phyloP scores from a whole-genome alignment of 2,888 invertebrate genomes.

The Acrobasis consociella region DNA sequence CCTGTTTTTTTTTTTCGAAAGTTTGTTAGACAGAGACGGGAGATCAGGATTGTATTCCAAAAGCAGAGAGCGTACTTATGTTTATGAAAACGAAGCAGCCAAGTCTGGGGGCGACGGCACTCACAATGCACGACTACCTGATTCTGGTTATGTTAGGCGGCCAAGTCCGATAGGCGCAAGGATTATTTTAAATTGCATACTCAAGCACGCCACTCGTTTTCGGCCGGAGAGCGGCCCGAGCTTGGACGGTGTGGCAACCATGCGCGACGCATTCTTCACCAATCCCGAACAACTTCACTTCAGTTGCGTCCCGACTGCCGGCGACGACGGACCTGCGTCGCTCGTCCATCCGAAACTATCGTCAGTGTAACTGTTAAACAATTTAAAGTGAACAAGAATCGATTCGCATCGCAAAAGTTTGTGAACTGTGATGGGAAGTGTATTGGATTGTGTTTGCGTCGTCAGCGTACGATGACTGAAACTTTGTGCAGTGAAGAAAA shows the following conservation, averaged over 20 bases:
- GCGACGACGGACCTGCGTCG: slow-evolving; percentile 61
- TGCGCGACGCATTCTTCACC: slow-evolving; percentile 81
- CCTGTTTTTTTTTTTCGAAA: slow-evolving; percentile 70
- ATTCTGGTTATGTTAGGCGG: slow-evolving; percentile 74
- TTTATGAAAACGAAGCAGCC: slow-evolving; percentile 64
- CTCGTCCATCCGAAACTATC: slow-evolving; percentile 62
- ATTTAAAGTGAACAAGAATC: slow-evolving; percentile 64
- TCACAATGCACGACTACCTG: slow-evolving; percentile 77
- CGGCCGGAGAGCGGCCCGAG: slow-evolving; percentile 63
- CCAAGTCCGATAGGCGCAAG: slow-evolving; percentile 51
- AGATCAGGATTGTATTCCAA: slow-evolving; percentile 59
- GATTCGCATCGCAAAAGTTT: slow-evolving; percentile 48
- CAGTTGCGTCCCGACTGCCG: slow-evolving; percentile 71
- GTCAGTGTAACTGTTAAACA: slow-evolving; percentile 71
- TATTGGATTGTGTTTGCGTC: slow-evolving; percentile 44
- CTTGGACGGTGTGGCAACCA: slow-evolving; percentile 77
- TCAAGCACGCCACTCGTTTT: slow-evolving; percentile 59
- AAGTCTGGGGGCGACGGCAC: slow-evolving; percentile 75
- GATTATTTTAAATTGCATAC: slow-evolving; percentile 56
- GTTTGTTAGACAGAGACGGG: slow-evolving; percentile 63
- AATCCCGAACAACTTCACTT: slow-evolving; percentile 75
- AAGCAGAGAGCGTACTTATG: slow-evolving; percentile 62
- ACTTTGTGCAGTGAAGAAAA: slow-evolving; percentile 73
- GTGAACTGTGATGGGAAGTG: slow-evolving; percentile 66
- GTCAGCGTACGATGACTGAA: slow-evolving; percentile 72